Conservation (phyloP, 2,113 vertebrate species). For the Tyto alba region DNA sequence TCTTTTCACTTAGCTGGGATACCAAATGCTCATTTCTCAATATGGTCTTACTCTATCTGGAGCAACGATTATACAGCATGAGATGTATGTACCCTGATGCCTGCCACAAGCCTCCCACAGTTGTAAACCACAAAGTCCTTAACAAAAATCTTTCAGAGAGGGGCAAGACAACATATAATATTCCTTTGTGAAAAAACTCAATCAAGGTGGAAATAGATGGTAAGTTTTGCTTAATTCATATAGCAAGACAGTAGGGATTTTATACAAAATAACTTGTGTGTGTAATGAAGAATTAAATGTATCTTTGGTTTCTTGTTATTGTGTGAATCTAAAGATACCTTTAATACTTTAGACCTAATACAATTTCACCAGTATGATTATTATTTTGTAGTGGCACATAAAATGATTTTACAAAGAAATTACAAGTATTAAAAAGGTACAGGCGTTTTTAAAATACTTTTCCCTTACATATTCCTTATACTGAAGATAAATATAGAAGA, state of each 20-base stretch:
- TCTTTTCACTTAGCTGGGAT: background rate
- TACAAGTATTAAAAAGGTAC: background rate
- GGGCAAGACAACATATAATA: background rate
- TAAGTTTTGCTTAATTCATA: background rate
- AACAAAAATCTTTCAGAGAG: background rate
- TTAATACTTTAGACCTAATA: background rate
- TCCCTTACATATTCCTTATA: background rate
- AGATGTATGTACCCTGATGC: background rate
- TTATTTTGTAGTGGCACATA: background rate
- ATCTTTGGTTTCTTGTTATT: background rate
- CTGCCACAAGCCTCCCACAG: background rate
- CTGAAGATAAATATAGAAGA: background rate
- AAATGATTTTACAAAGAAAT: background rate
- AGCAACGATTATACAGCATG: background rate
- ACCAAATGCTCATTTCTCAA: background rate
- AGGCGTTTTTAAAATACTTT: background rate
- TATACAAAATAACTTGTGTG: too few species aligned
- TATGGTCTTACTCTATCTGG: background rate
- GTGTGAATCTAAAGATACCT: background rate
- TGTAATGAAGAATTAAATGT: background rate
- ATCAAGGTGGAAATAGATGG: background rate
- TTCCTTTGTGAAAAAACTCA: background rate
- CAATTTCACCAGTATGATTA: background rate
- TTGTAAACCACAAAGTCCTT: background rate
- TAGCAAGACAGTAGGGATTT: background rate